Conservation (phyloP, 2,113 vertebrate species). For the Athene noctua region DNA sequence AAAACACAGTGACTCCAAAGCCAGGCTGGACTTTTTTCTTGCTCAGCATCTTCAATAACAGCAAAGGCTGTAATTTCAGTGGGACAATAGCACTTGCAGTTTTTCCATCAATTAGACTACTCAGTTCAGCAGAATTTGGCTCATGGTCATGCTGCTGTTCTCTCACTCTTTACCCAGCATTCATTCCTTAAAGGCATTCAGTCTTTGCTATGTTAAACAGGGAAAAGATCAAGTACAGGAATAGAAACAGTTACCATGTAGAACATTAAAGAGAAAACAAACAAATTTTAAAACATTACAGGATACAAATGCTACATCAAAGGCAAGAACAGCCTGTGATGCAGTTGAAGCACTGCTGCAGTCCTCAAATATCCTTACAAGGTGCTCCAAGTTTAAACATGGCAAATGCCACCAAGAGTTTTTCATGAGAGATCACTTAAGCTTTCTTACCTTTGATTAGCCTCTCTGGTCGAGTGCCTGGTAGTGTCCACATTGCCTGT, state of each 20-base stretch:
- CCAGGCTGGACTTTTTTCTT: not conserved
- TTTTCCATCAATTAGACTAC: not conserved
- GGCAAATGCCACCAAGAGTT: not conserved
- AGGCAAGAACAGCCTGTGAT: not conserved
- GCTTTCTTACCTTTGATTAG: constrained; percentile 89
- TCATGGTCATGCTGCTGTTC: not conserved
- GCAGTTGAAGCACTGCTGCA: not conserved
- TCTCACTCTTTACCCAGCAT: not conserved
- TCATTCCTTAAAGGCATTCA: not conserved
- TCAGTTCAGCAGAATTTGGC: not conserved
- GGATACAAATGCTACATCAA: not conserved
- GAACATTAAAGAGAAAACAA: not conserved
- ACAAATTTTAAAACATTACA: not conserved
- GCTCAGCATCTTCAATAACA: not conserved
- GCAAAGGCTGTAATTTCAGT: not conserved
- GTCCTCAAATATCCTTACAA: not conserved
- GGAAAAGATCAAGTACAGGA: not conserved
- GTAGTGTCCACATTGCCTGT: constrained; percentile 97
- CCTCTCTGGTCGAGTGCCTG: constrained; percentile 91
- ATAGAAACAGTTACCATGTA: not conserved
- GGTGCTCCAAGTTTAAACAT: not conserved
- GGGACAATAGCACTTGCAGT: not conserved
- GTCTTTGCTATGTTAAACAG: not conserved
- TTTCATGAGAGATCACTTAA: not conserved
- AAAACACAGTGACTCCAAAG: not conserved